Evolutionary conservation across 2,797 vertebrate genomes (phyloP), one percentile per base, ranked within the genome.

Genomic region (Eulemur rubriventer): DNA sequence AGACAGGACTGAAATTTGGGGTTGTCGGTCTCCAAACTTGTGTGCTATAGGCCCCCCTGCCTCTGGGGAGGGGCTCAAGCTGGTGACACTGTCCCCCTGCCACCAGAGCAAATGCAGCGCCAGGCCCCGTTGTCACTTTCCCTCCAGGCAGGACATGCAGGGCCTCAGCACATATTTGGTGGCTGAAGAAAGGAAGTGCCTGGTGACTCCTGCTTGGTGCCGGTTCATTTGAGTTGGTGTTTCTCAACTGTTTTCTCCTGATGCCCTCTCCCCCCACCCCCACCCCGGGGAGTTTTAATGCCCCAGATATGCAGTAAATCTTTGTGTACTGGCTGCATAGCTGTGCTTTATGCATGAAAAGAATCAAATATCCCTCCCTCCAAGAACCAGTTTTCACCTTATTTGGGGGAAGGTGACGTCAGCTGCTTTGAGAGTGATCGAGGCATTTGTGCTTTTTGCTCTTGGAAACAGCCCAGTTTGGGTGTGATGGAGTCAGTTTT

Each of bases 281-380:
- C 38, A 5, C 41, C 41, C 43, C 9, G 0, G 1, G 46, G 1
- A 5, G 11, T 38, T 35, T 35, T 6, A 41, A 9, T 20, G 20
- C 63, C 4, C 0, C 0, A 2, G 30, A 5, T n/a, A 3, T 6
- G 7, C 72, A 4, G 22, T 24, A 12, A 6, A 1, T 26, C 17
- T 20, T 18, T 18, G 17, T 7, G 28, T 12, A 1, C 24, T 52
- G 22, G 4, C 28, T 20, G 4, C 12, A 0, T 9, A 1, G 22
- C 84, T 41, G 9, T 6, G 13, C 48, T 35, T 65, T 16, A 6
- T 61, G 14, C n/a, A 0, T 41, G 24, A 43, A 35, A 50, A 69
- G 2, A 72, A 13, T 28, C 14, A 55, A 38, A 24, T 13, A 3
- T 22, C 6, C 26, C 46, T 6, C 61, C 17, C 52, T 38, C 41